Evolutionary conservation across 2,113 vertebrate species (phyloP).

Genomic region (Platysteira castanea): DNA sequence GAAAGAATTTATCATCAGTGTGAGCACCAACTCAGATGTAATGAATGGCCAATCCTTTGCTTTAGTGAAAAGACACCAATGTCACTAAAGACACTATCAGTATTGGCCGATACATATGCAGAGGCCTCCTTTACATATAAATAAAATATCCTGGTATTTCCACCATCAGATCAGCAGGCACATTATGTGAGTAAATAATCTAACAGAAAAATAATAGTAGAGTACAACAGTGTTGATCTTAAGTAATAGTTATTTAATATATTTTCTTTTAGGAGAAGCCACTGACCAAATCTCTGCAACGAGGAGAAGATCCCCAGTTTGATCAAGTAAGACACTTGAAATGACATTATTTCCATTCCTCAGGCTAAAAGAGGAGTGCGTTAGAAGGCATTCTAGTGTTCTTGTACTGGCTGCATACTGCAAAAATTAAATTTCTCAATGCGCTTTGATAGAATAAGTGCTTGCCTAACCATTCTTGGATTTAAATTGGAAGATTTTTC

Average conservation of each 20-base stretch:
- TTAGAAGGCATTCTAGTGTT: neutral
- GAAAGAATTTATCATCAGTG: neutral
- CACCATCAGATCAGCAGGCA: neutral
- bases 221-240: neutral
- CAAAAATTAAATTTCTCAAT: neutral
- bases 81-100: neutral
- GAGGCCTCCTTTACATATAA: neutral
- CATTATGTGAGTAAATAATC: neutral
- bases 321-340: slow-evolving; percentile 87
- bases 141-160: neutral
- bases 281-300: slow-evolving; percentile 93
- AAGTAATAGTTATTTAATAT: neutral
- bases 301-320: slow-evolving; percentile 96
- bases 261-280: slow-evolving; percentile 87
- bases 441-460: neutral
- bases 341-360: neutral
- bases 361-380: neutral
- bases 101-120: neutral
- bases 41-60: neutral
- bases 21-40: neutral
- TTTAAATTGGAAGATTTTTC: neutral
- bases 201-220: neutral
- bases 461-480: neutral
- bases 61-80: neutral
- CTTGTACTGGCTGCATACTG: neutral